Evolutionary conservation across 1,140 invertebrate genomes (phyloP).

Genomic region (Solen grandis): DNA sequence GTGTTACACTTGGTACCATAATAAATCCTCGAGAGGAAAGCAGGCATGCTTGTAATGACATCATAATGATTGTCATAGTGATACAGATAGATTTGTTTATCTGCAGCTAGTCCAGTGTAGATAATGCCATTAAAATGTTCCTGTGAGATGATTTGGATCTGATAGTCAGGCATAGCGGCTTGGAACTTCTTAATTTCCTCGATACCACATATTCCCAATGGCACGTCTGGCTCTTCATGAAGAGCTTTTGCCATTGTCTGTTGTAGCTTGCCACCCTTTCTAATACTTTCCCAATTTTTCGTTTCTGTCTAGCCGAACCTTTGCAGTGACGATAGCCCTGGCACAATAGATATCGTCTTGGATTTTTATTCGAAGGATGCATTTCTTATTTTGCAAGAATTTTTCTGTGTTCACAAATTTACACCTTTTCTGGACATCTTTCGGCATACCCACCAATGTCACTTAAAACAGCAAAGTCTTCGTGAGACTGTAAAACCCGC

Average conservation of each 20-base stretch:
- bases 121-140: no score
- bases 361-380: background rate
- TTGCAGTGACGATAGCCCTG: background rate
- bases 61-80: constrained; percentile 51
- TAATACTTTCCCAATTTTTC: background rate
- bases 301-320: background rate
- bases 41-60: constrained; percentile 54
- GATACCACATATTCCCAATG: background rate
- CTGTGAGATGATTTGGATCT: no score
- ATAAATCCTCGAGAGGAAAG: constrained; percentile 41
- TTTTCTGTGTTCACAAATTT: background rate
- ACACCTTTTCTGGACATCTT: background rate
- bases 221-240: background rate
- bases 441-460: background rate
- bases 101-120: constrained; percentile 44
- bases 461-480: constrained; percentile 31
- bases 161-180: no score
- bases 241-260: background rate
- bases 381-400: constrained; percentile 5
- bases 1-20: constrained; percentile 49
- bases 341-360: background rate
- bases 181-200: background rate
- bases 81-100: constrained; percentile 53
- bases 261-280: background rate
- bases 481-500: background rate